phyloP scores from a whole-genome alignment of 2,113 vertebrate species.

The Chamaea fasciata region DNA sequence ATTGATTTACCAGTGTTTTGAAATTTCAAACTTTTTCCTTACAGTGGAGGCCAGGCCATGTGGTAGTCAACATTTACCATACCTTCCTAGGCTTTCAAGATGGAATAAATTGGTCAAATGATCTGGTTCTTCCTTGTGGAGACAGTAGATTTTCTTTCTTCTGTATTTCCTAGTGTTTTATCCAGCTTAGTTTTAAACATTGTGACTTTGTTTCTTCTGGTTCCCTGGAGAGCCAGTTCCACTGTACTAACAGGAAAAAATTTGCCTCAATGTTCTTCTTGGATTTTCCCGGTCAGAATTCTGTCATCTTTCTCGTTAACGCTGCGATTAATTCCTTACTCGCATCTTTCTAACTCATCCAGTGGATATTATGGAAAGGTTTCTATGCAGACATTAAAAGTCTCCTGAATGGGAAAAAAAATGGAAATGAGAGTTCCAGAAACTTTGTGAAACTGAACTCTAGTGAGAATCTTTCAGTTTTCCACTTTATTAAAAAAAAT shows the following conservation, averaged over 20 bases:
- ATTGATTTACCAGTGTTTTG: neutral
- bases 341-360: neutral
- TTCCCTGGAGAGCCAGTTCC: neutral
- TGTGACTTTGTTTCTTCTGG: neutral
- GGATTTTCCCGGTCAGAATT: slow-evolving; percentile 18
- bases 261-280: neutral
- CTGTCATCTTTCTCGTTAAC: neutral
- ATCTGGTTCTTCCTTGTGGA: neutral
- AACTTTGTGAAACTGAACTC: neutral
- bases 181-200: neutral
- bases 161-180: slow-evolving; percentile 22
- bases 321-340: neutral
- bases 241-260: slow-evolving; percentile 38
- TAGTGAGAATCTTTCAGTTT: neutral
- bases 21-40: neutral
- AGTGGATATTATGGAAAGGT: neutral
- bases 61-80: neutral
- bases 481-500: neutral
- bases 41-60: neutral
- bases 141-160: neutral
- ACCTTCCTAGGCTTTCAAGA: neutral
- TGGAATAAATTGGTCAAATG: slow-evolving; percentile 18
- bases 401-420: neutral
- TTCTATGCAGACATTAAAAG: neutral
- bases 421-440: neutral